Evolutionary conservation across 2,797 vertebrate genomes (phyloP).

Genomic region (Diplodus sargus): DNA sequence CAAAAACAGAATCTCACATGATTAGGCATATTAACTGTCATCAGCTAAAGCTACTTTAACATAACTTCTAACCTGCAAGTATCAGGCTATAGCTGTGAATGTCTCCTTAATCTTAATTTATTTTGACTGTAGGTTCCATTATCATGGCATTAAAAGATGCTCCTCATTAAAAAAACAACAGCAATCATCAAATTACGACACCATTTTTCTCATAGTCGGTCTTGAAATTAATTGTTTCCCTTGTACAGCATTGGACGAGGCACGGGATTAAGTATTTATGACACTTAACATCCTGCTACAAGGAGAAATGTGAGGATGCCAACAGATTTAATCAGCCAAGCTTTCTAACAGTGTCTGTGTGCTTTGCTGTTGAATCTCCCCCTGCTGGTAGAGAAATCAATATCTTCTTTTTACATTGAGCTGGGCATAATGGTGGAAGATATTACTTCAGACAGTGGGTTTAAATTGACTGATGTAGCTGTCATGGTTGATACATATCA

Average conservation of each 20-base stretch:
- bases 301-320: constrained; percentile 37
- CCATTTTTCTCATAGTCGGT: not conserved
- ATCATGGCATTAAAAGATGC: constrained; percentile 1
- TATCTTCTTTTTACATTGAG: constrained; percentile 13
- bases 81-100: not conserved
- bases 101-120: not conserved
- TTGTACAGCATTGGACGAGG: constrained; percentile 8
- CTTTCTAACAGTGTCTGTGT: constrained; percentile 12
- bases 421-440: constrained; percentile 31
- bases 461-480: constrained; percentile 8
- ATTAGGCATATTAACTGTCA: not conserved
- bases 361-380: constrained; percentile 29
- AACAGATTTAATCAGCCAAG: constrained; percentile 56
- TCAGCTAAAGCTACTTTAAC: no score
- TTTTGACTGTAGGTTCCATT: constrained; percentile 14
- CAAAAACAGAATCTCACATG: not conserved
- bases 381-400: constrained; percentile 39
- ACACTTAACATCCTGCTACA: constrained; percentile 39
- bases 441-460: constrained; percentile 37
- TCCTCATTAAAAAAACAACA: constrained; percentile 5
- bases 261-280: constrained; percentile 47
- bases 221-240: constrained; percentile 34
- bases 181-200: constrained; percentile 13
- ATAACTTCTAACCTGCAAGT: not conserved
- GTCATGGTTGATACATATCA: constrained; percentile 16